A percentile compares a stretch with the other conserved stretches of the same genome.
phyloP scores from a whole-genome alignment of 2,888 invertebrate species.

The Neocrepidodera transversa region DNA sequence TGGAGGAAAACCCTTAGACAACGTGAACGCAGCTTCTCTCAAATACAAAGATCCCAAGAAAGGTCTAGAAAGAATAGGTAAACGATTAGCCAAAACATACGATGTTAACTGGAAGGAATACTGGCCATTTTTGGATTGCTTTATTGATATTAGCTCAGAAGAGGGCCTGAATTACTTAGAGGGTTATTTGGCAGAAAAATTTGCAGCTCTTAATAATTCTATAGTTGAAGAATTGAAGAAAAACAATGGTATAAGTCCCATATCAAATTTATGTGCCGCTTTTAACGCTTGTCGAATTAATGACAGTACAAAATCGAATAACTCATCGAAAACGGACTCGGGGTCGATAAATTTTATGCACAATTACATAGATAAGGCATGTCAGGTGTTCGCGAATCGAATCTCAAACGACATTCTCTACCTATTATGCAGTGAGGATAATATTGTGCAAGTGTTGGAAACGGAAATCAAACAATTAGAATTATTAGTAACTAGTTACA shows the following conservation, averaged over 20 bases:
- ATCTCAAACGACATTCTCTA: slow-evolving; percentile 70
- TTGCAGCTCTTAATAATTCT: slow-evolving; percentile 26
- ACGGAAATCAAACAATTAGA: slow-evolving; percentile 74
- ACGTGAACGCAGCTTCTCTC: slow-evolving; percentile 43
- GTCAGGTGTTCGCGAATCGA: slow-evolving; percentile 74
- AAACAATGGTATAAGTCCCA: slow-evolving; percentile 60
- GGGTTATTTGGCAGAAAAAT: slow-evolving; percentile 62
- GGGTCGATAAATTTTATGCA: slow-evolving; percentile 63
- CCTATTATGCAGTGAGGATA: slow-evolving; percentile 54
- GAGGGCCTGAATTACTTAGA: slow-evolving; percentile 81
- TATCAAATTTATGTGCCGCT: slow-evolving; percentile 67
- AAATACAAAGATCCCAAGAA: slow-evolving; percentile 75
- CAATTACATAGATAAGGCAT: slow-evolving; percentile 66
- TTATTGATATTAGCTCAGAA: slow-evolving; percentile 76
- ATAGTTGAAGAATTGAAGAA: slow-evolving; percentile 34
- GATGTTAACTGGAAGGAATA: slow-evolving; percentile 88
- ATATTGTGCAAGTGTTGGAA: slow-evolving; percentile 65
- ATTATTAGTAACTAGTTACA: slow-evolving; percentile 72
- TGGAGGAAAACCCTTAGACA: slow-evolving; percentile 28
- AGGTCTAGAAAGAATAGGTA: slow-evolving; percentile 87
- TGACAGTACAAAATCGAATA: slow-evolving; percentile 50
- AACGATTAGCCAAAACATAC: slow-evolving; percentile 73
- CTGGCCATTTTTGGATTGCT: slow-evolving; percentile 88
- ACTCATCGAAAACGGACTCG: slow-evolving; percentile 35
- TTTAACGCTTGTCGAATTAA: slow-evolving; percentile 65